Base-by-base conservation (phyloP, 2,888 invertebrate species). In the Galerucella pusilla region DNA sequence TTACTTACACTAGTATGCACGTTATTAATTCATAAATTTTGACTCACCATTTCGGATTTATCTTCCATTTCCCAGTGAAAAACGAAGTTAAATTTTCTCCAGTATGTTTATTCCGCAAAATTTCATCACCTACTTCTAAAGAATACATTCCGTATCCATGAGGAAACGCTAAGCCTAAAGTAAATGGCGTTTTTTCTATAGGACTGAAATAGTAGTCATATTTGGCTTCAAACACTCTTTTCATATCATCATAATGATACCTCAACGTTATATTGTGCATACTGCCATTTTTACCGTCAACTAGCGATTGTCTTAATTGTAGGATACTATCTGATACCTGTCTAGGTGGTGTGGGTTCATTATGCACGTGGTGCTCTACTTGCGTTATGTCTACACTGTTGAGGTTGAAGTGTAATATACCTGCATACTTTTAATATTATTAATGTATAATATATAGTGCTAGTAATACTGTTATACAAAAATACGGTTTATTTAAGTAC, bases 341-440 rank as follows among this genome's bases (percentile, higher is more conserved):
- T 72, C 96, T 90, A 0, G 94, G 92, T 0, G 89, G 90, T 68
- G 90, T 89, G 42, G 70, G 65, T 20, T 73, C 75, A 59, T 80
- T 79, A 2, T 92, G 91, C 78, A 61, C 57, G 35, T 95, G 91
- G 79, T 97, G 94, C 86, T 99, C 98, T 7, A 99, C 94, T 88
- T 99, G 98, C 2, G 95, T 93, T 75, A 99, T 91, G 88, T 99
- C 99, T 52, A 99, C 94, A 86, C 97, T 98, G 88, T 98, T 97
- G 89, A 96, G 98, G 87, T 97, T 98, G 74, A 81, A 80, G 74
- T 83, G 83, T 54, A 82, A 68, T 66, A 80, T 76, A 0, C 83
- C 84, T 71, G 82, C 78, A 77, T 81, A 84, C 84, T 84, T 64
- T 45, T 65, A 65, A 45, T 45, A 57, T 57, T 20, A 57, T 57